A percentile compares a stretch with the other conserved stretches of the same genome.
Evolutionary conservation across 2,888 invertebrate species (phyloP).

Genomic region (Chelonus formosanus): DNA sequence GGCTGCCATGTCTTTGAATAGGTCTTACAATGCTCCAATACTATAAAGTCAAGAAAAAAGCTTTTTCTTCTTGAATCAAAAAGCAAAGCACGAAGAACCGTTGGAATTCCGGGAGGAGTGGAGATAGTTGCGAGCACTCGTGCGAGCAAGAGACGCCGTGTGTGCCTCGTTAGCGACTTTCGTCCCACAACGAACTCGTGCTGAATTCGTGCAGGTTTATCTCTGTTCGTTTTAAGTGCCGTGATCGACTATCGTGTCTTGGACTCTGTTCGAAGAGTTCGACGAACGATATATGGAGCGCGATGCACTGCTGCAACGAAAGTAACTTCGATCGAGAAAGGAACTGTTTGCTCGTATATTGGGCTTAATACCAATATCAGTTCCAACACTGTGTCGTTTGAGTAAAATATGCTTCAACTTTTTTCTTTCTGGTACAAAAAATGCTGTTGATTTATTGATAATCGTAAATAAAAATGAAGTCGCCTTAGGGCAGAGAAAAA

Average conservation of each 20-base stretch:
- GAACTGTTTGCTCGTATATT: conserved; percentile 20
- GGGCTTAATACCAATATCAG: conserved; percentile 15
- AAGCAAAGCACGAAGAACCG: conserved; percentile 45
- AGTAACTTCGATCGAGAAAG: conserved; percentile 22
- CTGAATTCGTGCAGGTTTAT: conserved; percentile 46
- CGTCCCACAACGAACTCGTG: conserved; percentile 40
- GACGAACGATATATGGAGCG: conserved; percentile 32
- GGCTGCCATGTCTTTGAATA: conserved; percentile 47
- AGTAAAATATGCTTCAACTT: neutral
- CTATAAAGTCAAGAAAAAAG: conserved; percentile 18
- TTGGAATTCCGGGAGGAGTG: conserved; percentile 46
- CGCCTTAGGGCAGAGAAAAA: no score
- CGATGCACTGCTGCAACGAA: conserved; percentile 25
- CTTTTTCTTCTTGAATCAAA: conserved; percentile 44
- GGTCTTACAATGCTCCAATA: conserved; percentile 17
- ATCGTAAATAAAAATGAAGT: no score
- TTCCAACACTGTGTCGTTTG: neutral
- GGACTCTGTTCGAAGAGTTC: conserved; percentile 33
- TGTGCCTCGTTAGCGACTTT: conserved; percentile 52
- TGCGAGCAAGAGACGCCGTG: conserved; percentile 48
- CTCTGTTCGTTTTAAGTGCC: conserved; percentile 50
- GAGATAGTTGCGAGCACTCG: conserved; percentile 53
- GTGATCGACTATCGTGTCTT: conserved; percentile 50
- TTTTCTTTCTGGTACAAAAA: no score
- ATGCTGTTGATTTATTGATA: no score